Base-by-base conservation (phyloP, 30 jellyfish, hydroid and myxozoan species). In the Rhopilema esculentum region DNA sequence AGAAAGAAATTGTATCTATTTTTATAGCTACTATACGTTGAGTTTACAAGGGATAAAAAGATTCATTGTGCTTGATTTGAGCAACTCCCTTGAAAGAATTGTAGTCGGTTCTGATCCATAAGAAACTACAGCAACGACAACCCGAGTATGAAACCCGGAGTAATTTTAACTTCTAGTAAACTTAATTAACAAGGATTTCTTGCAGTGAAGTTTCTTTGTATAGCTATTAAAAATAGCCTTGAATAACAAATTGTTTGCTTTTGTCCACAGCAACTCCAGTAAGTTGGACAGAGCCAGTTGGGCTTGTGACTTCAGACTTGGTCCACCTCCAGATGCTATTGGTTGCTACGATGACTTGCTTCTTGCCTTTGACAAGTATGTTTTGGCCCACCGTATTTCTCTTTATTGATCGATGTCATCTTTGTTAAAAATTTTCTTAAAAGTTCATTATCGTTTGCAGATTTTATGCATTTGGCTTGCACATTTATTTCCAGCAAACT, bases 321-420 rank as follows among this genome's bases (percentile, higher is more conserved):
- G 89, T 1, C 76, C 94, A 16, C 87, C 98, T 1, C 97, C 91
- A 7, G 98, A 88, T 23, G 92, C 90, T 2, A 79, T 88, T 81
- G 90, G 93, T 25, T 92, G 98, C 75, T 87, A 77, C 64, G 98
- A 92, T 57, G 98, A 92, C 52, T 76, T 92, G 8, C 53, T 92
- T 0, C 72, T 92, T 53, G 85, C 77, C 22, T 80, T 81, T 74
- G 98, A 92, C 51, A 77, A 95, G 98, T 92, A 68, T n/a, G 83
- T 69, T 21, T 4, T 7, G 21, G 7, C 18, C 65, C 24, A 9
- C 18, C 19, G 32, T 8, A 21, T 29, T 25, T 16, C 71, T 17
- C 9, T 16, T 12, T 8, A 25, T 25, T 72, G 71, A 25, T 51
- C 66, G 15, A 15, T 19, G 15, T 51, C 19, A 15, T 19, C 15